These are phyloP conservation scores for Acronicta alni DNA, from an alignment of 2,888 invertebrate genomes.

Conservation along the genomic window DNA sequence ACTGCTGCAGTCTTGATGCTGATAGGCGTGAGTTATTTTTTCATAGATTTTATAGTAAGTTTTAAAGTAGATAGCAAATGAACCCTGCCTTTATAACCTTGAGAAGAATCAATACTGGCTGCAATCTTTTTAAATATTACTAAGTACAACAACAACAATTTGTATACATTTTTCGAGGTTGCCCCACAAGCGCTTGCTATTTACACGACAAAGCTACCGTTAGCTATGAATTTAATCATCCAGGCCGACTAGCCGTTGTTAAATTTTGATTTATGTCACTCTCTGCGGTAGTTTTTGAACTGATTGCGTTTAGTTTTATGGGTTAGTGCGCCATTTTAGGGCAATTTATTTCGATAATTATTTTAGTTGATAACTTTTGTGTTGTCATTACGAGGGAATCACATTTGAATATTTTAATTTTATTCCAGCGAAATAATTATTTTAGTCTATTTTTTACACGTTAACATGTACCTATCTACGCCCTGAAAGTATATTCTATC, in stretches of 20 bases:
- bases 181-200: slow-evolving; percentile 39
- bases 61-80: no score
- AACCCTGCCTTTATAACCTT: no score
- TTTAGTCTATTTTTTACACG: neutral
- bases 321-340: slow-evolving; percentile 63
- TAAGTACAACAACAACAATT: neutral
- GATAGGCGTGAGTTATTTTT: no score
- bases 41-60: no score
- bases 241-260: slow-evolving; percentile 69
- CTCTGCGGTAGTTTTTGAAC: slow-evolving; percentile 78
- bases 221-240: slow-evolving; percentile 79
- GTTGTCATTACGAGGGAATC: slow-evolving; percentile 31
- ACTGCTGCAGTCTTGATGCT: no score
- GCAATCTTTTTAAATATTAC: no score
- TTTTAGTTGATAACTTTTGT: slow-evolving; percentile 49
- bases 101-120: no score
- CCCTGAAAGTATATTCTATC: no score
- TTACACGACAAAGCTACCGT: slow-evolving; percentile 49
- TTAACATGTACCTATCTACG: no score
- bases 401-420: slow-evolving; percentile 12
- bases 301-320: slow-evolving; percentile 80
- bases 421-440: neutral
- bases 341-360: slow-evolving; percentile 68
- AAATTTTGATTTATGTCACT: slow-evolving; percentile 78
- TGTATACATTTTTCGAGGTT: neutral